Evolutionary conservation across 2,113 vertebrate genomes (phyloP).

Genomic region (Prolemur simus): DNA sequence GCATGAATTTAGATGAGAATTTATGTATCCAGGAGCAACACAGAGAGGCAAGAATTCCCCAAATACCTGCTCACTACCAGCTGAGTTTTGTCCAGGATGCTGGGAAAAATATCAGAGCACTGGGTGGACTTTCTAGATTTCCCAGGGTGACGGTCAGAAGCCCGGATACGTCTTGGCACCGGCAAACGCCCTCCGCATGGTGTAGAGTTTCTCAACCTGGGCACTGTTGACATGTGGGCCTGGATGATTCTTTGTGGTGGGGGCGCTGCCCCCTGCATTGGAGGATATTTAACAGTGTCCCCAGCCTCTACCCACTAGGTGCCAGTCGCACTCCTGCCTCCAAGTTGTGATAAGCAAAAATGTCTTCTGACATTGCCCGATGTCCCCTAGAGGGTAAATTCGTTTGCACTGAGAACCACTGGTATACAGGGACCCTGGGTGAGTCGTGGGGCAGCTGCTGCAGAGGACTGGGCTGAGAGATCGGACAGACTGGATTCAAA

Average conservation of each 20-base stretch:
- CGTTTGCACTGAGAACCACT: not conserved
- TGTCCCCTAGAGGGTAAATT: not conserved
- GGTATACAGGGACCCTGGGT: not conserved
- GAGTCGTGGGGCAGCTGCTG: not conserved
- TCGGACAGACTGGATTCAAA: not conserved
- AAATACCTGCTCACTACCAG: not conserved
- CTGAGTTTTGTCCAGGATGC: not conserved
- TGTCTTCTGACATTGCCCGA: not conserved
- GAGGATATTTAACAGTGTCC: not conserved
- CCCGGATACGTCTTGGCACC: accelerated
- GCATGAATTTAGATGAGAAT: conserved; percentile 91
- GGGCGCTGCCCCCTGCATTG: not conserved
- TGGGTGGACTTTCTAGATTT: not conserved
- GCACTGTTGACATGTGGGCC: not conserved
- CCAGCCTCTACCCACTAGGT: not conserved
- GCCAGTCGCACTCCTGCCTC: not conserved
- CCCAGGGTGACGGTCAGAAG: not conserved
- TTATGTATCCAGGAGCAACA: conserved; percentile 73
- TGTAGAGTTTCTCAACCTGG: accelerated
- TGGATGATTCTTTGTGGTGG: not conserved
- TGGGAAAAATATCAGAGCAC: not conserved
- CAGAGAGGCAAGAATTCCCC: not conserved
- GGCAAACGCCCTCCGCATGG: accelerated
- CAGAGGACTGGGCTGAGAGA: not conserved
- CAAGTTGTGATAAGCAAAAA: not conserved